Evolutionary conservation across 2,888 invertebrate species (phyloP).

Genomic region (Watsonalla binaria): DNA sequence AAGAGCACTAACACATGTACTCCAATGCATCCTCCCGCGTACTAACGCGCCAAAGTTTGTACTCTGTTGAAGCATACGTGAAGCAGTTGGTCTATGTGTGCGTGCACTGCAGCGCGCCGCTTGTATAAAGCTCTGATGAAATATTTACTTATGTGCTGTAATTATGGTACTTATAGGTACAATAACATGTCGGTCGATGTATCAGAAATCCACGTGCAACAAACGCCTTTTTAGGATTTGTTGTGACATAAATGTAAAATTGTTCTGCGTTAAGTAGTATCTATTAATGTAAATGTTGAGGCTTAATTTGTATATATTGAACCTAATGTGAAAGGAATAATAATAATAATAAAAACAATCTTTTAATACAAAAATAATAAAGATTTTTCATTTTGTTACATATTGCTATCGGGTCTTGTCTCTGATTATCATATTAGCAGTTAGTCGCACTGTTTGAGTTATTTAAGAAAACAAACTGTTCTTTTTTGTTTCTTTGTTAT

Average conservation of each 20-base stretch:
- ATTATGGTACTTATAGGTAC: no score
- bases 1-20: no score
- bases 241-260: constrained; percentile 55
- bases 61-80: no score
- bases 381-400: constrained; percentile 57
- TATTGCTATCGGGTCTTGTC: constrained; percentile 60
- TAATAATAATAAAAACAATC: constrained; percentile 66
- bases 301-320: constrained; percentile 77
- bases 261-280: constrained; percentile 53
- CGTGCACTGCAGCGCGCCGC: no score
- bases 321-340: constrained; percentile 67
- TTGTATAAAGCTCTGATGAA: no score
- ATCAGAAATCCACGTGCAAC: constrained; percentile 33
- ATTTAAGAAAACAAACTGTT: constrained; percentile 40
- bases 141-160: no score
- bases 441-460: constrained; percentile 39
- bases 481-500: constrained; percentile 31
- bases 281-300: constrained; percentile 72
- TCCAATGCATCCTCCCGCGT: no score
- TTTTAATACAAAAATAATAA: constrained; percentile 69
- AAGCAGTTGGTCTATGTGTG: no score
- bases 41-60: no score
- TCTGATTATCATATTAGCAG: constrained; percentile 57
- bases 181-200: constrained; percentile 34
- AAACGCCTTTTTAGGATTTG: constrained; percentile 57